Conservation (phyloP, 2,888 invertebrate species). For the Lathronympha strigana region DNA sequence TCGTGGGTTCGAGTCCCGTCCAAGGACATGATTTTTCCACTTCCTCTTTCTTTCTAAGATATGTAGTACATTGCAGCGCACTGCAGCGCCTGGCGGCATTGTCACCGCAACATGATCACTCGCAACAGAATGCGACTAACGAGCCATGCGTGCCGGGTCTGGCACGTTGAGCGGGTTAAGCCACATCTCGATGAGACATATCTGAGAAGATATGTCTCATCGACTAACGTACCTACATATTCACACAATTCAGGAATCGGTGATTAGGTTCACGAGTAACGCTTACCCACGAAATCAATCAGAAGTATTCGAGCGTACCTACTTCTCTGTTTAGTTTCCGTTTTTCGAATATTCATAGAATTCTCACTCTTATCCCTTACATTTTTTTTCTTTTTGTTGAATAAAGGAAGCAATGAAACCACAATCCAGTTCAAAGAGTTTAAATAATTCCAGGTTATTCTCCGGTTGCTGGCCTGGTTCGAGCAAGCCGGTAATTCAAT, state of each 20-base stretch:
- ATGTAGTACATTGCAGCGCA: neutral
- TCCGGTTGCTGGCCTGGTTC: constrained; percentile 49
- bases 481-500: constrained; percentile 72
- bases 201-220: neutral
- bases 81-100: neutral
- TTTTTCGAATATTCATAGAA: too few species aligned
- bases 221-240: neutral
- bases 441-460: constrained; percentile 38
- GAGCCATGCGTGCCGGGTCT: neutral
- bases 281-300: too few species aligned
- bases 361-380: too few species aligned
- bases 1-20: too few species aligned
- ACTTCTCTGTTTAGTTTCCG: too few species aligned
- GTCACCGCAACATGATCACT: constrained; percentile 9
- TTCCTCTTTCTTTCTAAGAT: too few species aligned
- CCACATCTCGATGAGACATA: constrained; percentile 16
- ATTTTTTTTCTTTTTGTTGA: too few species aligned
- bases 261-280: too few species aligned
- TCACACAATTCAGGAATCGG: constrained; percentile 1
- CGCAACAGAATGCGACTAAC: constrained; percentile 19
- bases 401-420: neutral
- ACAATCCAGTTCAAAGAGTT: constrained; percentile 10
- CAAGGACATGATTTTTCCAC: too few species aligned
- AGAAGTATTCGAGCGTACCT: too few species aligned
- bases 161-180: neutral